Evolutionary conservation across 2,113 vertebrate genomes (phyloP).

Genomic region (Lucifuga dentata): DNA sequence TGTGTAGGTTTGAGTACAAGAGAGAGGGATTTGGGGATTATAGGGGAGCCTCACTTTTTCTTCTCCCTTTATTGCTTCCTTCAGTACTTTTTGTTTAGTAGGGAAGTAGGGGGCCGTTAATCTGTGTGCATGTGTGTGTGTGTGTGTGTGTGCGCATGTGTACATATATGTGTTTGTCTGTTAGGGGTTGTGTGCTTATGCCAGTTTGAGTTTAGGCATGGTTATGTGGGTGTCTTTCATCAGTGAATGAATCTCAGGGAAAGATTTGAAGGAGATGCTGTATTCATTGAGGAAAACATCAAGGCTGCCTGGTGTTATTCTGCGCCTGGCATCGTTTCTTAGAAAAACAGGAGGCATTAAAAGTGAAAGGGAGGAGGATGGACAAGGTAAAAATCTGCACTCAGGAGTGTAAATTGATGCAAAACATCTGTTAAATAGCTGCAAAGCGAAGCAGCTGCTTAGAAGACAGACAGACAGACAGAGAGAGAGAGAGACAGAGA

Average conservation of each 20-base stretch:
- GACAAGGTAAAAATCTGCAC: conserved; percentile 70
- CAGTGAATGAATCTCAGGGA: conserved; percentile 52
- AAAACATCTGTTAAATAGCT: conserved; percentile 81
- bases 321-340: conserved; percentile 45
- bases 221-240: conserved; percentile 40
- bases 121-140: conserved; percentile 30
- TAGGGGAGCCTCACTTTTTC: conserved; percentile 61
- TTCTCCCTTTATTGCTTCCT: conserved; percentile 57
- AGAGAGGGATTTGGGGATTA: conserved; percentile 73
- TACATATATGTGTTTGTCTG: conserved; percentile 17
- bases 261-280: conserved; percentile 64
- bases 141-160: not conserved
- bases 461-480: conserved; percentile 58
- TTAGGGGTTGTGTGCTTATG: not conserved
- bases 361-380: conserved; percentile 38
- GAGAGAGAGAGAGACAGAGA: conserved; percentile 33
- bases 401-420: conserved; percentile 72
- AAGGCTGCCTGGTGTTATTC: conserved; percentile 43
- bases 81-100: conserved; percentile 66
- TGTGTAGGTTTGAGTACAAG: conserved; percentile 66
- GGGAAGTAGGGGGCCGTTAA: conserved; percentile 56
- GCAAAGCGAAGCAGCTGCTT: conserved; percentile 79
- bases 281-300: conserved; percentile 68
- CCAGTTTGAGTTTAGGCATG: conserved; percentile 7
- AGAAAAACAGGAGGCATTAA: conserved; percentile 4